phyloP scores from a whole-genome alignment of 2,797 vertebrate genomes.

The Paguma larvata region DNA sequence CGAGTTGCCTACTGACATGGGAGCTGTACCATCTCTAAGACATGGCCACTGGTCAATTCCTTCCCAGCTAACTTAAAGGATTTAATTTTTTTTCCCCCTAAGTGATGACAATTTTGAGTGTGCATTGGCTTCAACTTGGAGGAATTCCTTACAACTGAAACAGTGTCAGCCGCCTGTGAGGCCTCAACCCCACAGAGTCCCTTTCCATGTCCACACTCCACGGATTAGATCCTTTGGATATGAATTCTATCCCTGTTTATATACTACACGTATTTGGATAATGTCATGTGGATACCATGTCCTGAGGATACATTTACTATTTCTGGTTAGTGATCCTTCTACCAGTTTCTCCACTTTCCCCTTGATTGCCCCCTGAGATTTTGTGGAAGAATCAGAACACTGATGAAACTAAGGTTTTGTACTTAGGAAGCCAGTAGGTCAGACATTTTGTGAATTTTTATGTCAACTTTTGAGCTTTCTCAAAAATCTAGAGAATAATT shows the following conservation, averaged over 20 bases:
- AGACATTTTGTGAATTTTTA: background rate
- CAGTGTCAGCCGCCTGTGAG: background rate
- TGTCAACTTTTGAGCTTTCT: background rate
- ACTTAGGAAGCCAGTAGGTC: background rate
- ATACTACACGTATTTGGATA: background rate
- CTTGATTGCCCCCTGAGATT: background rate
- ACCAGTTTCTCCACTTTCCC: background rate
- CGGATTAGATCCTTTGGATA: background rate
- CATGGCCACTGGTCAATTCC: background rate
- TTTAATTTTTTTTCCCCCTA: background rate
- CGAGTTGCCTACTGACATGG: background rate
- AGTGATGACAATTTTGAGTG: background rate
- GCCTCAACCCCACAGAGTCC: background rate
- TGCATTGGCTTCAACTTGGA: background rate
- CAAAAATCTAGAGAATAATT: background rate
- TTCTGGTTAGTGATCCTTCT: background rate
- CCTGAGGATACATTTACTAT: background rate
- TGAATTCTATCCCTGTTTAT: background rate
- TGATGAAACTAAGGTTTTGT: background rate
- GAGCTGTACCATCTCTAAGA: background rate
- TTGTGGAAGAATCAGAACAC: background rate
- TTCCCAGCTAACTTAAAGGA: background rate
- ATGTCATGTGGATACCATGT: background rate
- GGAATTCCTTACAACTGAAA: background rate
- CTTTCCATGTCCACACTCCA: background rate